These are phyloP conservation scores for Eupeodes latifasciatus DNA, from an alignment of 2,888 invertebrate genomes.

Conservation along the genomic window DNA sequence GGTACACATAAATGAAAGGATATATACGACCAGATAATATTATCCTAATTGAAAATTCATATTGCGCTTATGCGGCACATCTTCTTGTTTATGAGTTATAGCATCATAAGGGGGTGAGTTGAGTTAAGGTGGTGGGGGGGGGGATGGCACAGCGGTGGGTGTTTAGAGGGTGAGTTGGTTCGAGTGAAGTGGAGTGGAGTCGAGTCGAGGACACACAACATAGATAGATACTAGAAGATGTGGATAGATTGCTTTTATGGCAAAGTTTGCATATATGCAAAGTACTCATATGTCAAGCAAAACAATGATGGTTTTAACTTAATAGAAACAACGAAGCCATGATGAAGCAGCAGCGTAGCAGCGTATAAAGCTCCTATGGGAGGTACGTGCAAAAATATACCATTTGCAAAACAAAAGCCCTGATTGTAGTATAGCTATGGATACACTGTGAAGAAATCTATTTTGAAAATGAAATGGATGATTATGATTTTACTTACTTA, in stretches of 20 bases:
- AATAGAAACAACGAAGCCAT: slow-evolving; percentile 33
- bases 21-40: slow-evolving; percentile 55
- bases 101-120: background rate
- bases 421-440: background rate
- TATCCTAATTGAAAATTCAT: slow-evolving; percentile 65
- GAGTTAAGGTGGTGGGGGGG: background rate
- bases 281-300: slow-evolving; percentile 43
- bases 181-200: background rate
- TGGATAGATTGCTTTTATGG: slow-evolving; percentile 33
- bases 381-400: slow-evolving; percentile 14
- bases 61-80: slow-evolving; percentile 56
- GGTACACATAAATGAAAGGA: slow-evolving; percentile 11
- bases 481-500: background rate
- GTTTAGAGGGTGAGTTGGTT: background rate
- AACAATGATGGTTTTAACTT: slow-evolving; percentile 49
- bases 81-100: slow-evolving; percentile 36
- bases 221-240: background rate
- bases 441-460: slow-evolving; percentile 20
- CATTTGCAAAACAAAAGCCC: slow-evolving; percentile 8
- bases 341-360: background rate
- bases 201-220: background rate
- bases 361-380: background rate
- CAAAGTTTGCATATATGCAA: slow-evolving; percentile 35
- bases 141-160: background rate
- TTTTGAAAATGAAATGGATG: background rate